A percentile compares a stretch with the other conserved stretches of the same genome.
Evolutionary conservation across 1,140 invertebrate genomes (phyloP).

Genomic region (Coboldia fuscipes): DNA sequence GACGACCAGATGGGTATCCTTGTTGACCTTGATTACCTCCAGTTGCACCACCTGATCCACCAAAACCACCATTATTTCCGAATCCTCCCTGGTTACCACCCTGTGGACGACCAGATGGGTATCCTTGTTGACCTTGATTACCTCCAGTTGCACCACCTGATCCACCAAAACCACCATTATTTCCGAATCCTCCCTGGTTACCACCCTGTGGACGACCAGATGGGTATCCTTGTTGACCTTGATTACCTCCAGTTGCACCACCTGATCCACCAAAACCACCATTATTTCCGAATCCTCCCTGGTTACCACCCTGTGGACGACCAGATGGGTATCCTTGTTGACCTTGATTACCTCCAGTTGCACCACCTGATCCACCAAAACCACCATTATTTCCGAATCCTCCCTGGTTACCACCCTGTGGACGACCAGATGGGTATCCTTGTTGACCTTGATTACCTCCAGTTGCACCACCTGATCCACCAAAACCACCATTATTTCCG

Average conservation of each 20-base stretch:
- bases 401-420: slow-evolving; percentile 10
- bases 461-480: slow-evolving; percentile 11
- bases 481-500: slow-evolving; percentile 5
- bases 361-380: slow-evolving; percentile 1
- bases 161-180: slow-evolving; percentile 5
- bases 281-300: too few species aligned
- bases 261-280: too few species aligned
- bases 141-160: slow-evolving; percentile 1
- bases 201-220: slow-evolving; percentile 7
- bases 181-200: background rate
- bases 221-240: slow-evolving; percentile 1
- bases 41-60: too few species aligned
- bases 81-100: too few species aligned
- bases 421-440: slow-evolving; percentile 11
- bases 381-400: slow-evolving; percentile 5
- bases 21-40: too few species aligned
- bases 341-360: background rate
- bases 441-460: slow-evolving; percentile 11
- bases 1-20: slow-evolving; percentile 17
- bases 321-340: background rate
- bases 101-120: background rate
- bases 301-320: too few species aligned
- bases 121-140: background rate
- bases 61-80: too few species aligned
- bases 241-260: background rate